Base-by-base conservation (phyloP, 2,113 vertebrate genomes). In the Calyptomena viridis region DNA sequence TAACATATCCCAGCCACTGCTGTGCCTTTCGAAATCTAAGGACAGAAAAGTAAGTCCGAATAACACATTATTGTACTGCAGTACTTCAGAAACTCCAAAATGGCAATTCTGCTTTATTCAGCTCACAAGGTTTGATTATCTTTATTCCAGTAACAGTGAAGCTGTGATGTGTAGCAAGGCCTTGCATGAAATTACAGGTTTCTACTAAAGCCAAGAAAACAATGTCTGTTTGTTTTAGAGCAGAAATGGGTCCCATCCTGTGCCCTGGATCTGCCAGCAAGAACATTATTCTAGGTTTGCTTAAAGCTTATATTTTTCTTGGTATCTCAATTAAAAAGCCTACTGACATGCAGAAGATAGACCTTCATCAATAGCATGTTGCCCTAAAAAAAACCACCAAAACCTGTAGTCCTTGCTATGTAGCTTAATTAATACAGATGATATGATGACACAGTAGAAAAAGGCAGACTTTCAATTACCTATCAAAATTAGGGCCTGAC, bases 1-100 rank as follows among this genome's bases (percentile, higher is more conserved):
- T 99, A 87, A 99, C 99, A 0, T 99, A 99, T 84, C 98, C 99
- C 39, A 99, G 99, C 95, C 99, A 99, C 97, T 99, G 99, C 98
- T 99, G 99, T 30, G 99, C 99, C 79, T 99, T 99, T 95, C 96
- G 96, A 94, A 98, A 98, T 21, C 97, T 98, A 97, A 94, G 97
- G 93, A 93, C 95, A 47, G 96, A 98, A 87, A 98, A 98, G 99
- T 99, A 95, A 98, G 94, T 98, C 35, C 9, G 5, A 92, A 94
- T 7, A 66, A 62, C 46, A 53, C 7, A 2, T 40, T 53, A 78
- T 22, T 84, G 56, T 84, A 67, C 37, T 33, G 28, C 0, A 0
- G 31, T 52, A 37, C 46, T 87, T 85, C 62, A 87, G 81, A 89
- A 96, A 75, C 21, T 87, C 71, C 33, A 83, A 72, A 76, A 69